These are phyloP conservation scores for Orthonyx spaldingii DNA, from an alignment of 2,113 vertebrate genomes.

Conservation along the genomic window DNA sequence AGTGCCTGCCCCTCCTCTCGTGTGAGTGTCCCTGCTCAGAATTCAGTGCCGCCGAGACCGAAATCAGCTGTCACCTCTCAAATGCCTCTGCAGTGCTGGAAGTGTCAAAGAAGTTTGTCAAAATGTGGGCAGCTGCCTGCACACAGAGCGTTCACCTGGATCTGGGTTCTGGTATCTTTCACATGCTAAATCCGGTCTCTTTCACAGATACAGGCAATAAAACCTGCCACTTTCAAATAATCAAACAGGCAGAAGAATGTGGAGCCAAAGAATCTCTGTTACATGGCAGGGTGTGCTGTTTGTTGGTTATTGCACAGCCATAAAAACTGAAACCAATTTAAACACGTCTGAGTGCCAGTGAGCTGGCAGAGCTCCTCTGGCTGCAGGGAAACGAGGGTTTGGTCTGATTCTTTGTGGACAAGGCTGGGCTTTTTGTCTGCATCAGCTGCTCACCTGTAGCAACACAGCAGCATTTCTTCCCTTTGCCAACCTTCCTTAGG, in stretches of 20 bases:
- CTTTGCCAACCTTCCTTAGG: background rate
- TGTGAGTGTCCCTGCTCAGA: background rate
- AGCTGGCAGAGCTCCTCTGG: background rate
- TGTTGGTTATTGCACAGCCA: background rate
- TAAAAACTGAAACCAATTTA: background rate
- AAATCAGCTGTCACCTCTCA: background rate
- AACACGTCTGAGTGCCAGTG: background rate
- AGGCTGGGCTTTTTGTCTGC: background rate
- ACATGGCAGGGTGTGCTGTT: background rate
- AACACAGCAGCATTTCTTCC: background rate
- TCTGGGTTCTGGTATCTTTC: background rate
- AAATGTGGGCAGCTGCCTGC: background rate
- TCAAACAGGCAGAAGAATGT: background rate
- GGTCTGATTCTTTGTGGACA: background rate
- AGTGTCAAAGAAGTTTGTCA: background rate
- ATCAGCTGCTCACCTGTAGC: background rate
- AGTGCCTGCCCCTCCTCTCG: background rate
- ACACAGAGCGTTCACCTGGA: background rate
- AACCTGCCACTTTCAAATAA: background rate
- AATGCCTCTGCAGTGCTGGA: background rate
- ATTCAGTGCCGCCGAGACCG: background rate
- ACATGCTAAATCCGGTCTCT: background rate
- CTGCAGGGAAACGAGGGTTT: background rate
- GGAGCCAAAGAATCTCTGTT: background rate
- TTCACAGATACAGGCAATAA: background rate